Percentiles rank a stretch among this genome's conserved stretches.
Conservation (phyloP, 30 jellyfish, hydroid and myxozoan species). For the Phacellophora camtschatica region DNA sequence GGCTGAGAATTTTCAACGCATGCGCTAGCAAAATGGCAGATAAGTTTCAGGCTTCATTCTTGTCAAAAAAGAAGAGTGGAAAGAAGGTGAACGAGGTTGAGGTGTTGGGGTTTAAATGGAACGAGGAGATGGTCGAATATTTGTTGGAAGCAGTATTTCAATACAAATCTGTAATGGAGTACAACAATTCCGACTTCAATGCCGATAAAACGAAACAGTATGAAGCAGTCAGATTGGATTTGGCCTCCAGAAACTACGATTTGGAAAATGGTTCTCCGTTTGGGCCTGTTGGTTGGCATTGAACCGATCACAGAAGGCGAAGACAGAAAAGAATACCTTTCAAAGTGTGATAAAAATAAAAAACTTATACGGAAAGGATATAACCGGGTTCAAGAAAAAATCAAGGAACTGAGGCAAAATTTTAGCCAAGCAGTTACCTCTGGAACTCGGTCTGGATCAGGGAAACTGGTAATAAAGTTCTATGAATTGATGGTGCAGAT, state of each 20-base stretch:
- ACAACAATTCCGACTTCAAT: background rate
- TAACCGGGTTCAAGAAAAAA: background rate
- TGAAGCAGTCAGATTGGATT: background rate
- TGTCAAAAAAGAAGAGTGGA: background rate
- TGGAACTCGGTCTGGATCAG: slow-evolving; percentile 11
- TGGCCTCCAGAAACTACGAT: background rate
- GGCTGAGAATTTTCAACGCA: slow-evolving; percentile 27
- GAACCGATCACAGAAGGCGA: background rate
- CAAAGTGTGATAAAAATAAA: background rate
- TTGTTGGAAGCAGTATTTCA: background rate
- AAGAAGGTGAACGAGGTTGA: background rate
- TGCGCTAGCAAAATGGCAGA: background rate
- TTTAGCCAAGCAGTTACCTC: slow-evolving; percentile 9
- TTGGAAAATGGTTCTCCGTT: background rate
- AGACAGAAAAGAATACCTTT: background rate
- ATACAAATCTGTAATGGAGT: background rate
- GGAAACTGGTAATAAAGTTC: slow-evolving; percentile 10
- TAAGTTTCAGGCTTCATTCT: background rate
- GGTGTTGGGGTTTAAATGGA: background rate
- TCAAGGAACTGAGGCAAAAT: slow-evolving; percentile 10
- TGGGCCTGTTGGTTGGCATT: background rate
- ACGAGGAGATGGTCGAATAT: background rate
- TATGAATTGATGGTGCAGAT: slow-evolving; percentile 24
- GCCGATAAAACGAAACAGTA: background rate
- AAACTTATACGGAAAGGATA: background rate